phyloP scores from a whole-genome alignment of 2,888 invertebrate species.

The Fragum whitleyi region DNA sequence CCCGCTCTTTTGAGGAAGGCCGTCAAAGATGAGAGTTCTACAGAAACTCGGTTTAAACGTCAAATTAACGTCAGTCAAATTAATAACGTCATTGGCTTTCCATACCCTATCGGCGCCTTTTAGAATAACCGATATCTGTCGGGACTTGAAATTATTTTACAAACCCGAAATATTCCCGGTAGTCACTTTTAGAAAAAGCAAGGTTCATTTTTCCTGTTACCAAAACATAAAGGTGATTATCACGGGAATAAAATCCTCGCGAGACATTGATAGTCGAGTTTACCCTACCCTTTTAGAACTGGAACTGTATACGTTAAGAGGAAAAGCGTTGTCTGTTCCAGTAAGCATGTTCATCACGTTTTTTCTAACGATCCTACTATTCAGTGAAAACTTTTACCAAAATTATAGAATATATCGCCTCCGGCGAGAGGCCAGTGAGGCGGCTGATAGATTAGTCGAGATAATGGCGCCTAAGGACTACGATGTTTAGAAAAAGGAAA shows the following conservation, averaged over 20 bases:
- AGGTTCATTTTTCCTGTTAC: background rate
- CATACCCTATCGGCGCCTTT: background rate
- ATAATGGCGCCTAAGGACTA: too few relatives aligned
- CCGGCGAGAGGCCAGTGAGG: too few relatives aligned
- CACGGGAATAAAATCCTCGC: background rate
- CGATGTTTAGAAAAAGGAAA: background rate
- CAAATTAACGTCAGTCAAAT: background rate
- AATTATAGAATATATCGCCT: too few relatives aligned
- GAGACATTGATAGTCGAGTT: background rate
- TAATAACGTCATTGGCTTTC: background rate
- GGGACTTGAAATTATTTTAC: background rate
- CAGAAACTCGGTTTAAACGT: background rate
- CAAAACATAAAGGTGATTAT: background rate
- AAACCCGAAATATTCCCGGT: background rate
- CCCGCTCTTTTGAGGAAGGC: background rate
- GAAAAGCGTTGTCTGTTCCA: background rate
- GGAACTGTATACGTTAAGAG: constrained; percentile 21
- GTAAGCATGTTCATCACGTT: too few relatives aligned
- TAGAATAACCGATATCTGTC: background rate
- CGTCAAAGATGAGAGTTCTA: background rate
- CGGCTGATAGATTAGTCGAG: too few relatives aligned
- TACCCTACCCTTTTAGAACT: constrained; percentile 19
- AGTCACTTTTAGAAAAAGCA: background rate
- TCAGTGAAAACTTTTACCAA: too few relatives aligned
- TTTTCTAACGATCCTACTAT: too few relatives aligned